Conservation (phyloP, 2,113 vertebrate species). For the Synodontis membranacea region DNA sequence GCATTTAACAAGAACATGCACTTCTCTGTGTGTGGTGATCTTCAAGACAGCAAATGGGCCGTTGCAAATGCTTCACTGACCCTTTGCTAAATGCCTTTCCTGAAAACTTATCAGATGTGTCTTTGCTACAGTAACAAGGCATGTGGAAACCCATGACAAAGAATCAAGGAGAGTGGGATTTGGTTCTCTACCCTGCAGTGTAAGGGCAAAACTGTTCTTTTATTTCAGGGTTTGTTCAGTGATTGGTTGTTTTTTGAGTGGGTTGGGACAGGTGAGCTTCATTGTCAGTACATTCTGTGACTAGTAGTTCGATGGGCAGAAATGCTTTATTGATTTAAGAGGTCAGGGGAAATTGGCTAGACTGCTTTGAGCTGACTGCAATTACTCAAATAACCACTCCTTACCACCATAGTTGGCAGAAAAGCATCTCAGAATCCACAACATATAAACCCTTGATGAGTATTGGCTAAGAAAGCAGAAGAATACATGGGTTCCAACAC, state of each 20-base stretch:
- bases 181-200: not conserved
- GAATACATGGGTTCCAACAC: not conserved
- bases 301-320: not conserved
- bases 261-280: too few species aligned
- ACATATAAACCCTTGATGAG: not conserved
- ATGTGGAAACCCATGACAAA: not conserved
- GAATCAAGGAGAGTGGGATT: not conserved
- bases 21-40: slow-evolving; percentile 43
- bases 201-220: not conserved
- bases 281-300: not conserved
- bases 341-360: not conserved
- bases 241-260: too few species aligned
- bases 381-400: not conserved
- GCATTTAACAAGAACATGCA: slow-evolving; percentile 24
- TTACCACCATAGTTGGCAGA: not conserved
- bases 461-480: not conserved
- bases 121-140: not conserved
- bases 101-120: not conserved
- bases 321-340: not conserved
- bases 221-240: too few species aligned
- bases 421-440: not conserved
- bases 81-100: not conserved
- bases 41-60: slow-evolving; percentile 48
- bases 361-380: not conserved
- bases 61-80: slow-evolving; percentile 38